A percentile compares a stretch with the other conserved stretches of the same genome.
Evolutionary conservation across 2,888 invertebrate species (phyloP).

Genomic region (Lacanobia wlatinum): DNA sequence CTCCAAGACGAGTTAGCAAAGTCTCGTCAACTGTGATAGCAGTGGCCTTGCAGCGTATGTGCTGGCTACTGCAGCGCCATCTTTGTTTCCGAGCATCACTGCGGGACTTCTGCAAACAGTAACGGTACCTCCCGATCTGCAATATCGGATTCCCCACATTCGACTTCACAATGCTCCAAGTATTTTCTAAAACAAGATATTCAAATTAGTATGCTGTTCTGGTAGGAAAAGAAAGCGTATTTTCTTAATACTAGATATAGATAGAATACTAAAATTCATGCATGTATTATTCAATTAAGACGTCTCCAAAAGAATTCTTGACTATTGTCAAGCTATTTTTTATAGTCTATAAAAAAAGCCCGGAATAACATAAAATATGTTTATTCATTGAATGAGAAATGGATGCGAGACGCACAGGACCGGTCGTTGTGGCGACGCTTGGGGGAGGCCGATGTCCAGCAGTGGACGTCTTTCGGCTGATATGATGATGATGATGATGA

Average conservation of each 20-base stretch:
- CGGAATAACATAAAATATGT: not conserved
- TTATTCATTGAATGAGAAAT: constrained; percentile 1
- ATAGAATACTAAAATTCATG: not conserved
- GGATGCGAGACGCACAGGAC: no score
- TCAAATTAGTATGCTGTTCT: not conserved
- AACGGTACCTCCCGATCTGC: constrained; percentile 68
- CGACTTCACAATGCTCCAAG: constrained; percentile 56
- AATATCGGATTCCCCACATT: constrained; percentile 68
- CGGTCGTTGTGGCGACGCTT: no score
- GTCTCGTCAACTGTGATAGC: constrained; percentile 46
- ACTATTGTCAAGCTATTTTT: no score
- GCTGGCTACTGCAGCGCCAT: constrained; percentile 66
- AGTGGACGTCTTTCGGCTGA: no score
- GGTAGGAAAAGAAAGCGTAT: not conserved
- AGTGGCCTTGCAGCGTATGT: constrained; percentile 55
- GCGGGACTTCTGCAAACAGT: constrained; percentile 60
- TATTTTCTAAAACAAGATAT: constrained; percentile 24
- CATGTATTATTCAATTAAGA: not conserved
- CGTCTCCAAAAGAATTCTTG: no score
- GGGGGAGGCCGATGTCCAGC: no score
- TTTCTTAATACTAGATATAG: not conserved
- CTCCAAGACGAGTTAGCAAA: constrained; percentile 32
- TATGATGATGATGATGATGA: no score
- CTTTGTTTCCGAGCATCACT: constrained; percentile 52
- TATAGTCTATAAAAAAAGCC: not conserved